Percentiles rank a stretch among this genome's conserved stretches.
Evolutionary conservation across 2,888 invertebrate species (phyloP).

Genomic region (Ochropacha duplaris): DNA sequence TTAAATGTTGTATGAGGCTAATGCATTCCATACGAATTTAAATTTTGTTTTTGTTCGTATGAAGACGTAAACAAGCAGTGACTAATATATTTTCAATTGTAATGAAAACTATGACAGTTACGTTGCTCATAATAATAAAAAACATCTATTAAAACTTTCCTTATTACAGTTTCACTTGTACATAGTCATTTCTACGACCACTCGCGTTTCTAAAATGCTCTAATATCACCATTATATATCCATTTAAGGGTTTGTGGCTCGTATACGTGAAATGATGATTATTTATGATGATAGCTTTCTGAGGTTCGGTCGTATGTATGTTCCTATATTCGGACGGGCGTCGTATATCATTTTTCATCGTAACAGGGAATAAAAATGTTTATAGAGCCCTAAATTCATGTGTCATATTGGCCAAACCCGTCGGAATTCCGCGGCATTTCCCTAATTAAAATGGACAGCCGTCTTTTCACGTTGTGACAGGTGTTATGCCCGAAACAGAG

Average conservation of each 20-base stretch:
- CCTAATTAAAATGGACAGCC: constrained; percentile 70
- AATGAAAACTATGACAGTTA: not conserved
- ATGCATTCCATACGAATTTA: not conserved
- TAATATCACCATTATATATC: constrained; percentile 34
- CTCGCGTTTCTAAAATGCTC: constrained; percentile 33
- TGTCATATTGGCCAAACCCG: constrained; percentile 46
- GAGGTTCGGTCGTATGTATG: constrained; percentile 20
- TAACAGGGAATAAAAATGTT: constrained; percentile 54
- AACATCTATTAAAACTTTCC: not conserved
- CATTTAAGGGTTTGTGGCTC: constrained; percentile 28
- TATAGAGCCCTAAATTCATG: constrained; percentile 48
- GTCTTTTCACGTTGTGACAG: constrained; percentile 51
- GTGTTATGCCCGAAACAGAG: constrained; percentile 42
- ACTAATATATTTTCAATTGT: not conserved
- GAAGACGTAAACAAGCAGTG: not conserved
- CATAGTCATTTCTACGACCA: constrained; percentile 11
- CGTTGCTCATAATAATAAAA: not conserved
- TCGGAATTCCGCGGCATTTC: constrained; percentile 37
- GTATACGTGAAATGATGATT: constrained; percentile 22
- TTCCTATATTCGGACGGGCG: constrained; percentile 20
- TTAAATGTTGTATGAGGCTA: not conserved
- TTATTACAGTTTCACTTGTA: not conserved
- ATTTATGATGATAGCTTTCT: constrained; percentile 38
- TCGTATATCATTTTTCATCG: constrained; percentile 48
- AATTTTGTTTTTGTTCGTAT: not conserved